Evolutionary conservation across 2,797 vertebrate species (phyloP).

Genomic region (Chelonia mydas): DNA sequence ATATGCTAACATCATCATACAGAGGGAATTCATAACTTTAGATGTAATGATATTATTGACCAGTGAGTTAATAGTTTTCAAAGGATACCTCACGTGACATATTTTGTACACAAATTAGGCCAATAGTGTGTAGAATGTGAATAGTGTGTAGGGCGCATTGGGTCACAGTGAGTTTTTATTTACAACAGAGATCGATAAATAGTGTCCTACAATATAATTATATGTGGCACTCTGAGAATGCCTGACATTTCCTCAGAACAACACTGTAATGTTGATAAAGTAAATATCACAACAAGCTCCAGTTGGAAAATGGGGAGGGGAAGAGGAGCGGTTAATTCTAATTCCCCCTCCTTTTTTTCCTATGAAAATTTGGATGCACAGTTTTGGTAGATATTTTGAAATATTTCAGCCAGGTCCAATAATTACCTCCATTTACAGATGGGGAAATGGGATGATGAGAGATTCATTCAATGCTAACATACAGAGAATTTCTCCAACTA

Average conservation of each 20-base stretch:
- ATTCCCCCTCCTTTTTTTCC: not conserved
- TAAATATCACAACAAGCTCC: not conserved
- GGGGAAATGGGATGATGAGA: not conserved
- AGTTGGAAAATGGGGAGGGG: not conserved
- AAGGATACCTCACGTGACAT: not conserved
- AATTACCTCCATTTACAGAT: not conserved
- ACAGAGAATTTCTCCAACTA: not conserved
- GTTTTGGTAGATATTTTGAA: too few relatives aligned
- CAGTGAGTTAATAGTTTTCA: not conserved
- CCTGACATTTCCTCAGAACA: not conserved
- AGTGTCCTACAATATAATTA: not conserved
- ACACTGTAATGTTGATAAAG: not conserved
- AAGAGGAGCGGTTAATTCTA: not conserved
- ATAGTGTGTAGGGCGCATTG: too few relatives aligned
- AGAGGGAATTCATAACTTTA: not conserved
- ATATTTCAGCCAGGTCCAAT: too few relatives aligned
- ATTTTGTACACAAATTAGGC: not conserved
- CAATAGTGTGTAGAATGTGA: too few relatives aligned
- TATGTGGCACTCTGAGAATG: not conserved
- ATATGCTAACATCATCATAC: not conserved
- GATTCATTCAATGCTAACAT: not conserved
- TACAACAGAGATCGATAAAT: not conserved
- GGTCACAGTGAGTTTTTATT: not conserved
- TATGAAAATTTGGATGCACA: not conserved
- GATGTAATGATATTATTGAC: not conserved